Percentiles rank a stretch among this genome's conserved stretches.
Conservation (phyloP, 2,888 invertebrate genomes). For the Agriopis aurantiaria region DNA sequence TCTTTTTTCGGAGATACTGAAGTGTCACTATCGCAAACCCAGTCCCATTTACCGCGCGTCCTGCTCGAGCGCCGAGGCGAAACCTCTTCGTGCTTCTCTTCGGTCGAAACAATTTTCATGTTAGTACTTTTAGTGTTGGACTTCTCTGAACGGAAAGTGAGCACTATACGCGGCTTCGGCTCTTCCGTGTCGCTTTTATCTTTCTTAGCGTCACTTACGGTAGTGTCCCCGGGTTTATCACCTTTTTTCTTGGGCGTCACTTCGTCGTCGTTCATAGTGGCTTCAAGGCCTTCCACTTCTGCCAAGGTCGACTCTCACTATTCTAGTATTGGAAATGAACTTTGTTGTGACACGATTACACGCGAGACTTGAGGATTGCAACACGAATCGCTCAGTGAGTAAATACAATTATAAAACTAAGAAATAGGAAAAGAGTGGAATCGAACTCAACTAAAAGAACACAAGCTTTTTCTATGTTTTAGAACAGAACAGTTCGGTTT, state of each 20-base stretch:
- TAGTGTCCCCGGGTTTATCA: conserved; percentile 64
- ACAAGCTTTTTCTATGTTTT: not conserved
- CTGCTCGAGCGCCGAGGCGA: conserved; percentile 72
- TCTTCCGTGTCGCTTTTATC: conserved; percentile 71
- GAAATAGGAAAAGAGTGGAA: too few relatives aligned
- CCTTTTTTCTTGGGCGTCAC: conserved; percentile 67
- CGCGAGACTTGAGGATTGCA: not conserved
- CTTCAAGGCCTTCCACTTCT: conserved; percentile 61
- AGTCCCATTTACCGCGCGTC: conserved; percentile 73
- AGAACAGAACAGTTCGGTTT: not conserved
- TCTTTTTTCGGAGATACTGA: conserved; percentile 65
- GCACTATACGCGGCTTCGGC: conserved; percentile 86
- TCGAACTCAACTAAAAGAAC: not conserved
- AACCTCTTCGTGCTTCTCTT: conserved; percentile 75
- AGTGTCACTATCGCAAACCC: conserved; percentile 70
- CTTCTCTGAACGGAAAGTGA: conserved; percentile 88
- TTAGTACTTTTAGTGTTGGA: conserved; percentile 82
- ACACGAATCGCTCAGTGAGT: not conserved
- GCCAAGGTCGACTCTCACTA: conserved; percentile 49
- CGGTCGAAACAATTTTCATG: conserved; percentile 82
- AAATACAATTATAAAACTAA: not conserved
- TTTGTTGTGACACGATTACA: conserved; percentile 5
- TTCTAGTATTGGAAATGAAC: conserved; percentile 3
- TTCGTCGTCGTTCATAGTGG: conserved; percentile 75
- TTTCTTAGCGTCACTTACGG: conserved; percentile 67